These are phyloP conservation scores for Cheilosia variabilis DNA, from an alignment of 2,888 invertebrate genomes.

Conservation along the genomic window DNA sequence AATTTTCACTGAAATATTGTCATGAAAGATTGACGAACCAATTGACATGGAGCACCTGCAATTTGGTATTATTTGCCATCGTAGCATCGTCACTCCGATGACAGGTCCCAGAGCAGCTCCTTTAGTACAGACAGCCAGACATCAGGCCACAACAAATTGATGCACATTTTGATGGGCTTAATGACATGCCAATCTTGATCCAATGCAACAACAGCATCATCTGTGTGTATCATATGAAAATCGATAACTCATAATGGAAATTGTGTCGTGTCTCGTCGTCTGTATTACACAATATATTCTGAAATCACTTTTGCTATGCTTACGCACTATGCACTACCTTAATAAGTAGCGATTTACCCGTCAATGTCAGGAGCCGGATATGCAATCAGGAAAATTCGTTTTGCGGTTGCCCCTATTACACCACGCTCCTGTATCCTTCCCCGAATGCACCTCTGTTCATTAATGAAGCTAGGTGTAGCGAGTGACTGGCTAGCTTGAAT, in stretches of 20 bases:
- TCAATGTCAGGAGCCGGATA: conserved; percentile 66
- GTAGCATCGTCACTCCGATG: neutral
- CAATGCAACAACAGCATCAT: neutral
- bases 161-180: conserved; percentile 53
- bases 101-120: neutral
- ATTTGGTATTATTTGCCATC: conserved; percentile 1
- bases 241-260: conserved; percentile 64
- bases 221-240: conserved; percentile 6
- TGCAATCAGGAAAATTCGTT: conserved; percentile 65
- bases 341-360: conserved; percentile 56
- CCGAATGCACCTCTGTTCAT: neutral
- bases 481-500: conserved; percentile 13
- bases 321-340: neutral
- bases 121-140: neutral
- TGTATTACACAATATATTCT: conserved; percentile 13
- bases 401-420: conserved; percentile 6
- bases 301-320: conserved; percentile 35
- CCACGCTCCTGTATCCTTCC: conserved; percentile 3
- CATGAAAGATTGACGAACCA: neutral
- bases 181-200: conserved; percentile 28
- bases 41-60: conserved; percentile 31
- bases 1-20: neutral
- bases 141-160: conserved; percentile 29
- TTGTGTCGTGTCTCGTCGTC: conserved; percentile 26
- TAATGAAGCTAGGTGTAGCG: conserved; percentile 23